Evolutionary conservation across 1,140 invertebrate species (phyloP).

Genomic region (Elymnias hypermnestra): DNA sequence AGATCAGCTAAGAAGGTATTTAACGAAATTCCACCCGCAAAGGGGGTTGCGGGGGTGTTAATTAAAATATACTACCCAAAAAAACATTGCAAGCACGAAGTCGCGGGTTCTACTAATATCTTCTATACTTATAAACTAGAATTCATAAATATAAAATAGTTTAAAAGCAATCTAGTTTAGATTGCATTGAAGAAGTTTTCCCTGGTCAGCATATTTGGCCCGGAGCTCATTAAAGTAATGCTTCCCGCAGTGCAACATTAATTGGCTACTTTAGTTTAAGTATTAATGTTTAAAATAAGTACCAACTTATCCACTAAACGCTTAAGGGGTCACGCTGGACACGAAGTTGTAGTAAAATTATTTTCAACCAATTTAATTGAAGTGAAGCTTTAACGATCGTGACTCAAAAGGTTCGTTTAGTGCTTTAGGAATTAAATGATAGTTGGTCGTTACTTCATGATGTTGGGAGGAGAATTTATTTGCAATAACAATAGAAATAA

Average conservation of each 20-base stretch:
- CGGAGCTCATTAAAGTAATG: slow-evolving; percentile 1
- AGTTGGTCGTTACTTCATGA: not conserved
- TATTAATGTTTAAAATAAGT: not conserved
- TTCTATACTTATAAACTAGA: too few species aligned
- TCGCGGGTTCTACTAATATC: too few species aligned
- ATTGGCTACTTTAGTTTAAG: slow-evolving; percentile 5
- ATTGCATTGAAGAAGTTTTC: not conserved
- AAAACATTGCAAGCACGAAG: too few species aligned
- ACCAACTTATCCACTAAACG: not conserved
- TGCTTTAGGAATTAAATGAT: slow-evolving; percentile 1
- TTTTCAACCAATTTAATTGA: slow-evolving; percentile 3
- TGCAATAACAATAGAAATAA: too few species aligned
- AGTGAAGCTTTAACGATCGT: slow-evolving; percentile 3
- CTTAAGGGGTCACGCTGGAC: slow-evolving; percentile 3
- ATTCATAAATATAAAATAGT: too few species aligned
- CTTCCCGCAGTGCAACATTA: not conserved
- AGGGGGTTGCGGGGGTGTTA: too few species aligned
- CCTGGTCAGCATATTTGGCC: not conserved
- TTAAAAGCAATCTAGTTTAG: not conserved
- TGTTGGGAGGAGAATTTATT: too few species aligned
- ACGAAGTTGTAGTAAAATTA: slow-evolving; percentile 3
- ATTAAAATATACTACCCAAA: too few species aligned
- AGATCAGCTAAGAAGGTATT: too few species aligned
- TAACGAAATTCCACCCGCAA: too few species aligned
- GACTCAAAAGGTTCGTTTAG: not conserved